These are phyloP conservation scores for Shargacucullia verbasci DNA, from an alignment of 2,888 invertebrate species.

Conservation along the genomic window DNA sequence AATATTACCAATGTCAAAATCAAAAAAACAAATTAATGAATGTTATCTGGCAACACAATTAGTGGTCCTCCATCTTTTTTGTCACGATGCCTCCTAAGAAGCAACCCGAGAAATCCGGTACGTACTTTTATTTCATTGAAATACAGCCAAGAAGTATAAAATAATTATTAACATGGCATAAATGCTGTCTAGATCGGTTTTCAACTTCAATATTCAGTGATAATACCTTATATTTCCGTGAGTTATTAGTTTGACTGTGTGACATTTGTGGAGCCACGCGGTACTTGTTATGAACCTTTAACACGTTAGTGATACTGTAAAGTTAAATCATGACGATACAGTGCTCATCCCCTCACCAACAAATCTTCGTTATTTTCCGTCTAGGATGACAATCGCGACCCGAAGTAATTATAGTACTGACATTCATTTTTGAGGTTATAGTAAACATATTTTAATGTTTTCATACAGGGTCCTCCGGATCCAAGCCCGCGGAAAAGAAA, in stretches of 20 bases:
- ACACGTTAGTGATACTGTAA: slow-evolving; percentile 6
- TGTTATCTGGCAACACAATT: slow-evolving; percentile 48
- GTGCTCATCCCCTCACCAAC: too few relatives aligned
- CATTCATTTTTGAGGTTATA: slow-evolving; percentile 64
- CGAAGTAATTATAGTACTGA: not conserved
- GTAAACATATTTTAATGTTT: slow-evolving; percentile 24
- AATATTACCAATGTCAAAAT: slow-evolving; percentile 34
- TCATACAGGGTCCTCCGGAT: slow-evolving; percentile 74
- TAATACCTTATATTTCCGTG: not conserved
- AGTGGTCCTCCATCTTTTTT: slow-evolving; percentile 82
- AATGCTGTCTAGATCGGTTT: slow-evolving; percentile 11
- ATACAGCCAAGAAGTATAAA: slow-evolving; percentile 43
- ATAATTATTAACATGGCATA: slow-evolving; percentile 4
- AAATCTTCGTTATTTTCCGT: too few relatives aligned
- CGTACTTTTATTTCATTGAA: slow-evolving; percentile 73
- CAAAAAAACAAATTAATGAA: not conserved
- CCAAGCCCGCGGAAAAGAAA: slow-evolving; percentile 85
- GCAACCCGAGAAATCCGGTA: slow-evolving; percentile 96
- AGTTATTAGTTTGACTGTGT: slow-evolving; percentile 12
- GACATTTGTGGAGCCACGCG: slow-evolving; percentile 73
- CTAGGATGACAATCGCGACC: too few relatives aligned
- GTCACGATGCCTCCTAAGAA: slow-evolving; percentile 95
- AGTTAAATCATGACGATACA: too few relatives aligned
- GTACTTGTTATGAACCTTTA: slow-evolving; percentile 59
- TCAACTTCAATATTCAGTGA: slow-evolving; percentile 1